Conservation (phyloP, 2,888 invertebrate genomes). For the Chymomyza fuscimana region DNA sequence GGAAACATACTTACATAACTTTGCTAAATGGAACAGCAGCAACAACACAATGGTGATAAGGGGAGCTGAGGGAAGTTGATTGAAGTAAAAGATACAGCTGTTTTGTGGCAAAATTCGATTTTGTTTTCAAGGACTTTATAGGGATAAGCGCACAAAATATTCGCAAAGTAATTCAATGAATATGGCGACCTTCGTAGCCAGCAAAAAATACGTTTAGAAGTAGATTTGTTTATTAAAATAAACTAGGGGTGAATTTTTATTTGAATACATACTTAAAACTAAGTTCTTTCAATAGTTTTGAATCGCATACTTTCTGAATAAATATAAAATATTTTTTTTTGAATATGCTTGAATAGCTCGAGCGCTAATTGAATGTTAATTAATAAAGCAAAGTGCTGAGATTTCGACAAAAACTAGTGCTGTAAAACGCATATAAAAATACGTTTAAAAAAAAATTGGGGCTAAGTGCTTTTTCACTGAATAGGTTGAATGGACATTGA, state of each 20-base stretch:
- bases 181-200: not conserved
- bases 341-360: constrained; percentile 39
- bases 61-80: not conserved
- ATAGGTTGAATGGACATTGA: constrained; percentile 47
- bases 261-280: not conserved
- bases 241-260: not conserved
- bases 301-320: constrained; percentile 23
- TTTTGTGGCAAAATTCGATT: constrained; percentile 38
- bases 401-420: constrained; percentile 5
- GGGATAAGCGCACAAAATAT: too few relatives aligned
- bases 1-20: constrained; percentile 4
- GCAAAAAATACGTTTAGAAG: not conserved
- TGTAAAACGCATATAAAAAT: not conserved
- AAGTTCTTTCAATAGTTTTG: not conserved
- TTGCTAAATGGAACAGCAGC: constrained; percentile 14
- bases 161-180: not conserved
- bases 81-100: constrained; percentile 20
- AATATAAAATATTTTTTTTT: constrained; percentile 13
- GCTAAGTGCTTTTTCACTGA: not conserved
- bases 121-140: constrained; percentile 36
- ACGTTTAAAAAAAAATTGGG: not conserved
- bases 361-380: constrained; percentile 62
- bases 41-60: constrained; percentile 5
- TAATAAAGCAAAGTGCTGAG: constrained; percentile 39
- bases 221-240: not conserved